Evolutionary conservation across 2,888 invertebrate species (phyloP).

Genomic region (Epicampocera succincta): DNA sequence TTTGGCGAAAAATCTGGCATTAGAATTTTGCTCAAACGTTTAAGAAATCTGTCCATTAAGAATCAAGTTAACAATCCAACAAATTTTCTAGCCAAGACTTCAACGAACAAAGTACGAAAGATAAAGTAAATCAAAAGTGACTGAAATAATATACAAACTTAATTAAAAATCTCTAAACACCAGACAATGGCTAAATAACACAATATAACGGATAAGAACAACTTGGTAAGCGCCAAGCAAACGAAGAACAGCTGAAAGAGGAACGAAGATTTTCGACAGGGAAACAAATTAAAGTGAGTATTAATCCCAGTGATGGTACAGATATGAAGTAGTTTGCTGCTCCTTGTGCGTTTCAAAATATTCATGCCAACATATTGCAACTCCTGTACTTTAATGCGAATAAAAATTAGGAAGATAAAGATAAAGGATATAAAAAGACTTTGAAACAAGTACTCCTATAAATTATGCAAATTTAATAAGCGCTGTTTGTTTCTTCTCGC

Average conservation of each 20-base stretch:
- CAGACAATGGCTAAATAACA: conserved; percentile 70
- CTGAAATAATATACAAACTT: conserved; percentile 70
- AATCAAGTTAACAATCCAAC: conserved; percentile 23
- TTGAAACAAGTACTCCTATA: conserved; percentile 51
- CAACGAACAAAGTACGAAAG: conserved; percentile 11
- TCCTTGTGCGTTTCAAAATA: no score
- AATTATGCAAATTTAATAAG: conserved; percentile 69
- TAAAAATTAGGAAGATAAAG: neutral
- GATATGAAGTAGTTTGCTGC: no score
- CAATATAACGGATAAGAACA: neutral
- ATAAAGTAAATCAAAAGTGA: conserved; percentile 25
- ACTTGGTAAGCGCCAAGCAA: conserved; percentile 2
- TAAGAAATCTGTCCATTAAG: neutral
- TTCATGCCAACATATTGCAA: no score
- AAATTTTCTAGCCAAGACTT: conserved; percentile 12
- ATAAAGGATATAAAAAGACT: conserved; percentile 15
- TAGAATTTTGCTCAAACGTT: conserved; percentile 39
- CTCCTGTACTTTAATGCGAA: no score
- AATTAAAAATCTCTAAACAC: conserved; percentile 74
- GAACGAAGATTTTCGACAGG: neutral
- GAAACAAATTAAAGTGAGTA: conserved; percentile 45
- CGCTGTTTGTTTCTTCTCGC: conserved; percentile 8
- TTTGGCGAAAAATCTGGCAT: neutral
- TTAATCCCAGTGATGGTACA: neutral
- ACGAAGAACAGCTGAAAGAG: neutral